phyloP scores from a whole-genome alignment of 2,888 invertebrate genomes.

The Ornithoptera priamus region DNA sequence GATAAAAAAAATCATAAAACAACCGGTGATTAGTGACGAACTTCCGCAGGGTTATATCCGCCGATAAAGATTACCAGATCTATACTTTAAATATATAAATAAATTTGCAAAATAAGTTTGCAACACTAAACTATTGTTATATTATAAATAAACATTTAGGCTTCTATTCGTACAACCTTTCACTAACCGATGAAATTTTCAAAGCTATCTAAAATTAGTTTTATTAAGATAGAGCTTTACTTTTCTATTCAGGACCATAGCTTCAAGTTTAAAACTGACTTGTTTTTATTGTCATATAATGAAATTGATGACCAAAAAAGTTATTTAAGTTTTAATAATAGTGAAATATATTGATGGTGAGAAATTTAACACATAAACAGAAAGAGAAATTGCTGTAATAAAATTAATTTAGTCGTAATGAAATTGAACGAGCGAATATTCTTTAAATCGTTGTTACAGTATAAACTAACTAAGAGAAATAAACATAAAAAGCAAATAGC shows the following conservation, averaged over 20 bases:
- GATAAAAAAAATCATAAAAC: constrained; percentile 17
- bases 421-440: not conserved
- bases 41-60: constrained; percentile 18
- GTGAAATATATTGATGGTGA: not conserved
- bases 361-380: not conserved
- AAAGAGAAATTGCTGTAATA: not conserved
- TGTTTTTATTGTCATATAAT: no score
- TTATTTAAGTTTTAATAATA: not conserved
- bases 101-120: constrained; percentile 6
- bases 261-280: no score
- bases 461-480: constrained; percentile 11
- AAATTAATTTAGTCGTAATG: no score
- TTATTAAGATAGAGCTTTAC: no score
- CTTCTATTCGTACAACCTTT: not conserved
- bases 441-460: not conserved
- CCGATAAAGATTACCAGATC: not conserved
- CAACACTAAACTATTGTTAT: constrained; percentile 20
- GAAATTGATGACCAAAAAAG: no score
- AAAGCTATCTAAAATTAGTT: no score
- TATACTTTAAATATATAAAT: constrained; percentile 16
- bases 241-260: no score
- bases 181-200: no score
- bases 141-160: constrained; percentile 19
- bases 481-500: constrained; percentile 15
- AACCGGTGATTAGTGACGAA: constrained; percentile 16